A percentile compares a stretch with the other conserved stretches of the same genome.
Conservation (phyloP, 1,140 invertebrate genomes). For the Anastrepha obliqua region DNA sequence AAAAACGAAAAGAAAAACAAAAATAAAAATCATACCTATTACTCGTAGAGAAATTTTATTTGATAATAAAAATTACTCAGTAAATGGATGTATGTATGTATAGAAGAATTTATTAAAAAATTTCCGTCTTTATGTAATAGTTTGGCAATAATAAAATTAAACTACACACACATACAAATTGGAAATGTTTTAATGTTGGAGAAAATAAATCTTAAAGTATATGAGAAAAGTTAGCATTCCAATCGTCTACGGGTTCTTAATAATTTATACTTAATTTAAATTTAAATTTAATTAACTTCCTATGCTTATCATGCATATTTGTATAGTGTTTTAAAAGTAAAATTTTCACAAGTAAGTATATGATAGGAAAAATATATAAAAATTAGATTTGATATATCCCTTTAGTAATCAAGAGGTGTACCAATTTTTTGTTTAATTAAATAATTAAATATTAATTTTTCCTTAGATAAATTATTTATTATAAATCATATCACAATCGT, state of each 20-base stretch:
- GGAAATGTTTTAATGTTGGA: background rate
- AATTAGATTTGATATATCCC: too few relatives aligned
- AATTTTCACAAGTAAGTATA: too few relatives aligned
- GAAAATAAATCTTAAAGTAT: background rate
- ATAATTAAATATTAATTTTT: background rate
- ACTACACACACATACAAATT: background rate
- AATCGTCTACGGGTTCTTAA: too few relatives aligned
- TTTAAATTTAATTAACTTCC: too few relatives aligned
- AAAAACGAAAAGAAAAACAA: background rate
- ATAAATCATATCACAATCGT: slow-evolving; percentile 73
- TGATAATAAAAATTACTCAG: slow-evolving; percentile 2
- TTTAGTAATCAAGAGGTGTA: too few relatives aligned
- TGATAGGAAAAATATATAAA: too few relatives aligned
- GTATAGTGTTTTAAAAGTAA: too few relatives aligned
- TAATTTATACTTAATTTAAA: too few relatives aligned
- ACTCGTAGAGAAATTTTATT: background rate
- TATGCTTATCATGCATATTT: too few relatives aligned
- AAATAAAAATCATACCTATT: background rate
- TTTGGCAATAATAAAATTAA: slow-evolving; percentile 37
- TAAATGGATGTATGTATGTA: slow-evolving; percentile 47
- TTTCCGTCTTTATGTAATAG: slow-evolving; percentile 45
- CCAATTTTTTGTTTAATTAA: background rate
- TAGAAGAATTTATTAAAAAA: slow-evolving; percentile 35
- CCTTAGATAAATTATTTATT: slow-evolving; percentile 59
- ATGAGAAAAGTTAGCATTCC: background rate